phyloP scores from a whole-genome alignment of 2,113 vertebrate genomes.

The Tragelaphus buxtoni region DNA sequence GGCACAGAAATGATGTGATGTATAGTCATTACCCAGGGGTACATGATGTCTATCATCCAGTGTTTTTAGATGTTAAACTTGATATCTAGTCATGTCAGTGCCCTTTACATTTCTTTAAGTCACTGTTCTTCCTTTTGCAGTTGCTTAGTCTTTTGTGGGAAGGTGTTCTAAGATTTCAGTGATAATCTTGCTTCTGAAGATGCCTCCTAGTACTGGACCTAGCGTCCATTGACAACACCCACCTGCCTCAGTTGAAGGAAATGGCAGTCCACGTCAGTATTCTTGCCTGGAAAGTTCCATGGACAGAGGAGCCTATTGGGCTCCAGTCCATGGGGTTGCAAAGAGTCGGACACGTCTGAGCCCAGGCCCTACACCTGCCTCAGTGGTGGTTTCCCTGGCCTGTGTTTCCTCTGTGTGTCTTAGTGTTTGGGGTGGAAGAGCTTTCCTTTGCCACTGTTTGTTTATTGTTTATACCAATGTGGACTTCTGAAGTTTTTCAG shows the following conservation, averaged over 20 bases:
- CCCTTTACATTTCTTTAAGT: neutral
- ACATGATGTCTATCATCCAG: rapidly evolving
- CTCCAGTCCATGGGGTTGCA: neutral
- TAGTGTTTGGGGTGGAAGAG: neutral
- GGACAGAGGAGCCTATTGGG: neutral
- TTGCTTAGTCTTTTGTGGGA: neutral
- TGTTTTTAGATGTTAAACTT: neutral
- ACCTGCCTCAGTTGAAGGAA: neutral
- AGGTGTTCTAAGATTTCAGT: neutral
- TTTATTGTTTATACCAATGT: neutral
- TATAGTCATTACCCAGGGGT: neutral
- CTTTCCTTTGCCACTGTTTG: neutral
- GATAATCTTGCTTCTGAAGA: neutral
- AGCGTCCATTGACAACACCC: neutral
- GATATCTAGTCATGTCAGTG: neutral
- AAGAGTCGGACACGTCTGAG: neutral
- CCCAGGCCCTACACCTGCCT: neutral
- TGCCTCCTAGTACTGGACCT: neutral
- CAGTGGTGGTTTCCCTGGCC: neutral
- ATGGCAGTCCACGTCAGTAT: neutral
- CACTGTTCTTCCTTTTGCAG: neutral
- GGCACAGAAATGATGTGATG: neutral
- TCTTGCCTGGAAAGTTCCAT: neutral
- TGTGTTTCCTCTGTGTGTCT: neutral
- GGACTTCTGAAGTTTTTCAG: neutral